Base-by-base conservation (phyloP, 2,888 invertebrate species). In the Adelphocoris suturalis region DNA sequence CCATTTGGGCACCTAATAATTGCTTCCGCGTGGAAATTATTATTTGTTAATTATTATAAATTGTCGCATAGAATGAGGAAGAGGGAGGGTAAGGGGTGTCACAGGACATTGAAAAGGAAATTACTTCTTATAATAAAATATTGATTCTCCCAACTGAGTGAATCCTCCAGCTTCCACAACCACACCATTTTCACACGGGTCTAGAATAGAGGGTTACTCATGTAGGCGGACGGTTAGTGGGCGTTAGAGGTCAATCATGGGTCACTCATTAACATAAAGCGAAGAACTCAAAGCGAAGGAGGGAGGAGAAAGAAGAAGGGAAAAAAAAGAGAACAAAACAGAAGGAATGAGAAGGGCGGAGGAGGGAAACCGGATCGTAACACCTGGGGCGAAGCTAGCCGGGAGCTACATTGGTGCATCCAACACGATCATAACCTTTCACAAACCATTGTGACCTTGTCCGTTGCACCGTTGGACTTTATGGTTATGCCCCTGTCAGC, bases 221-320 rank as follows among this genome's bases (percentile, higher is more conserved):
- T 61, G 85, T 85, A 19, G 85, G 85, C 28, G 85, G 37, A 85
- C 16, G 12, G 4, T 28, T 46, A 16, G 85, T 85, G 85, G 85
- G 85, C 61, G 85, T 85, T 27, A 55, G 85, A 61, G 85, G 55
- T 85, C 85, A 85, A 57, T 85, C 85, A 61, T n/a, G 52, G 85
- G 85, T 85, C 85, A 85, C 61, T 85, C 85, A 85, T 85, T 61
- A 85, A 52, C 85, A 85, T 85, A 85, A n/a, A 55, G 19, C 57
- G 16, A 52, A 37, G 57, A 84, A 55, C 11, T 52, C 84, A n/a
- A 19, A 48, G 52, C 12, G 14, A 27, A 19, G 84, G 23, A 11
- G 61, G n/a, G 85, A 37, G 11, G 61, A 55, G 12, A 37, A 28
- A 61, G 57, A 61, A 27, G 55, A 48, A 48, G 28, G 61, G 16